phyloP scores from a whole-genome alignment of 1,140 invertebrate species.

The Andrena cerasifolii region DNA sequence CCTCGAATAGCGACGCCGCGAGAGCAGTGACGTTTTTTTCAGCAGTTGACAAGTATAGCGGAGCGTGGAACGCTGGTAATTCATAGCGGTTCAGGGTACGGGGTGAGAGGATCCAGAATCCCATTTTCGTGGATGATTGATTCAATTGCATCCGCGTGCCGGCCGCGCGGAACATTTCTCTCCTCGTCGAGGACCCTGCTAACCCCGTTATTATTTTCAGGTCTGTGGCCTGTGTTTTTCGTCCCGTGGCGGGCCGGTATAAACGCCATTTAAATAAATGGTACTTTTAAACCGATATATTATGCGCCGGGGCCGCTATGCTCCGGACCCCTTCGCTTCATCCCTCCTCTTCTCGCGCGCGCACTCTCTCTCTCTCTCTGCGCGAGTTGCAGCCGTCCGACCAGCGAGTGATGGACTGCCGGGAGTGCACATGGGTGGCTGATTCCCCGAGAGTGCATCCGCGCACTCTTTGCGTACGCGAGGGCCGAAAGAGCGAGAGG shows the following conservation, averaged over 20 bases:
- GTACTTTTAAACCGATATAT: conserved; percentile 81
- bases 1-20: neutral
- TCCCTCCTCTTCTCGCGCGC: conserved; percentile 29
- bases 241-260: conserved; percentile 71
- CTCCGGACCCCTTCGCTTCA: conserved; percentile 31
- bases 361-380: conserved; percentile 20
- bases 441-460: conserved; percentile 68
- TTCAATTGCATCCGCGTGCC: conserved; percentile 68
- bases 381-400: conserved; percentile 53
- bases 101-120: conserved; percentile 52
- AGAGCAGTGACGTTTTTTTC: conserved; percentile 43
- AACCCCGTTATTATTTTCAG: conserved; percentile 80
- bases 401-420: conserved; percentile 77
- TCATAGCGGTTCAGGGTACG: conserved; percentile 56
- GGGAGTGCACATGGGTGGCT: conserved; percentile 75
- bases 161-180: conserved; percentile 55
- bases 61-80: conserved; percentile 41
- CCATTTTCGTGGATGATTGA: conserved; percentile 66
- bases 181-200: conserved; percentile 69
- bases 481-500: conserved; percentile 39
- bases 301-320: conserved; percentile 67
- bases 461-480: conserved; percentile 64
- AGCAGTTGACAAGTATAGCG: conserved; percentile 52
- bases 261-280: conserved; percentile 81
- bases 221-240: conserved; percentile 72